phyloP scores from a whole-genome alignment of 2,888 invertebrate species.

The Eupithecia exiguata region DNA sequence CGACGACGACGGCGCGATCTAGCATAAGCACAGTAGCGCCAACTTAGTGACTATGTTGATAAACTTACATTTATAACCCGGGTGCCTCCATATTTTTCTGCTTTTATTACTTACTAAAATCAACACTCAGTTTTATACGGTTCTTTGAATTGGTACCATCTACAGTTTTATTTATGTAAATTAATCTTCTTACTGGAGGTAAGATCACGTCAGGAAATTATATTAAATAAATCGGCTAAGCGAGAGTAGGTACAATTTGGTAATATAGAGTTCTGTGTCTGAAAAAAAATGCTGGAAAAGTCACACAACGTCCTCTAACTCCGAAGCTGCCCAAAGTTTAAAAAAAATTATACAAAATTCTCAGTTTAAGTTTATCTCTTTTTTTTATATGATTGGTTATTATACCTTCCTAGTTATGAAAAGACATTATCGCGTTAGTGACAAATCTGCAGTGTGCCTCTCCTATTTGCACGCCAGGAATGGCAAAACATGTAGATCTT shows the following conservation, averaged over 20 bases:
- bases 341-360: no score
- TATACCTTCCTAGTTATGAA: no score
- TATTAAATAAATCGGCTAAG: slow-evolving; percentile 2
- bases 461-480: no score
- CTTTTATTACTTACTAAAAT: slow-evolving; percentile 34
- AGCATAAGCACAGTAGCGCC: no score
- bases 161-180: slow-evolving; percentile 17
- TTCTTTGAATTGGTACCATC: background rate
- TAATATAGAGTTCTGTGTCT: background rate
- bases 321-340: background rate
- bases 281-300: background rate
- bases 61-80: no score
- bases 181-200: slow-evolving; percentile 39
- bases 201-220: slow-evolving; percentile 41
- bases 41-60: no score
- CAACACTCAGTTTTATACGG: slow-evolving; percentile 32
- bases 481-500: no score
- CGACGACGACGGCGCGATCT: no score
- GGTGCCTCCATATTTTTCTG: background rate
- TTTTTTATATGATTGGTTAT: no score
- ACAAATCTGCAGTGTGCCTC: no score
- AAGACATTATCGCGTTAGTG: no score
- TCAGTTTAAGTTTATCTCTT: no score
- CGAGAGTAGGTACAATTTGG: background rate
- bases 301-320: background rate